Base-by-base conservation (phyloP, 2,888 invertebrate species). In the Melanostoma mellinum region DNA sequence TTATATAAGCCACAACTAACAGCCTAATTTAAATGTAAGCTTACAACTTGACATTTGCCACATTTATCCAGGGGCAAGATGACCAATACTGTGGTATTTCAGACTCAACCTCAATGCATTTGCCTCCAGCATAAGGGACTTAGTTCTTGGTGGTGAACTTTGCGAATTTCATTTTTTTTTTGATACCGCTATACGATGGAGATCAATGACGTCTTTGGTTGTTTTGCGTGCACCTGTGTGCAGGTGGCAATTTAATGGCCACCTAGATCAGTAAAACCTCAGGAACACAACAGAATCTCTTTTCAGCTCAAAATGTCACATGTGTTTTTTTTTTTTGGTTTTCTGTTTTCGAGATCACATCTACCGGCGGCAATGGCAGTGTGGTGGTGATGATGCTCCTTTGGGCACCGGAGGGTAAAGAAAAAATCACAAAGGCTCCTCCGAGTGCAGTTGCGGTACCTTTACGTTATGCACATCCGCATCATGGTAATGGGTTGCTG, bases 391-490 rank as follows among this genome's bases (percentile, higher is more conserved):
- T 71, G 77, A 68, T 72, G 81, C 67, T 55, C 79, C 84, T 72
- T 68, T 78, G 74, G 58, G 32, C 77, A 61, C 63, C 52, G 32
- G 56, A 68, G 48, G 74, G 46, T 6, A 35, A 36, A 40, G 55
- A 61, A 68, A 67, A 61, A 38, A 38, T 4, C 75, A 72, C 60
- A 82, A 72, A 73, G 63, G 61, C 63, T 84, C 65, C 46, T 42
- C 68, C 55, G 74, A 79, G 61, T 84, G 79, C 84, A 84, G 55
- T 84, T 79, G 73, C 79, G 84, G 73, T 63, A 67, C 65, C 79
- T 69, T 79, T 84, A 79, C 69, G 84, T 74, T 79, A 71, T 84
- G 79, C 79, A 84, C 79, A 74, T 84, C 79, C 79, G 79, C 74
- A 79, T 84, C 79, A 79, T 67, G 84, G 50, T 84, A 79, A 79